Evolutionary conservation across 2,888 invertebrate species (phyloP).

Genomic region (Rhagium mordax): DNA sequence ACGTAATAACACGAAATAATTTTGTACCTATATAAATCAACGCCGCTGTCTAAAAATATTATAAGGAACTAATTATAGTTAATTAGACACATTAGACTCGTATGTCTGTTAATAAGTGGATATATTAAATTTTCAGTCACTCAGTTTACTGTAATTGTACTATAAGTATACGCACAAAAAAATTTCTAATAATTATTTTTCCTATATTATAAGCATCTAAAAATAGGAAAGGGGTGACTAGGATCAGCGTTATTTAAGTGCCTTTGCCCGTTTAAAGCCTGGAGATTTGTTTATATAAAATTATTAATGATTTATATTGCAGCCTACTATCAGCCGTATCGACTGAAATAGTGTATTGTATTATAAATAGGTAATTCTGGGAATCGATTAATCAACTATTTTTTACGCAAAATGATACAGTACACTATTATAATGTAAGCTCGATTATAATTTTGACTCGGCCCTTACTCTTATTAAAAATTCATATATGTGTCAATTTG

Average conservation of each 20-base stretch:
- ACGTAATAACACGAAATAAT: background rate
- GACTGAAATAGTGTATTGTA: background rate
- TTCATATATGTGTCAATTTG: too few relatives aligned
- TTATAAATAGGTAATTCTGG: background rate
- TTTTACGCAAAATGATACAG: background rate
- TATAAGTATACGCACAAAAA: too few relatives aligned
- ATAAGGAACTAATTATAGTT: too few relatives aligned
- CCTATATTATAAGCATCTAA: too few relatives aligned
- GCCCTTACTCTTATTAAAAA: too few relatives aligned
- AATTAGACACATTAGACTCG: too few relatives aligned
- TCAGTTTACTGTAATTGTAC: too few relatives aligned
- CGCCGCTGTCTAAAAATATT: background rate
- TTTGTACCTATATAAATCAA: background rate
- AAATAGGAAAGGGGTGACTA: background rate
- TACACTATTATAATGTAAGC: too few relatives aligned
- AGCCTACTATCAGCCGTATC: background rate
- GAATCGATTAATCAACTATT: background rate
- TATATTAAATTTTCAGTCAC: too few relatives aligned
- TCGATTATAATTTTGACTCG: too few relatives aligned
- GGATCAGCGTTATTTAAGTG: background rate
- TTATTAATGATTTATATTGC: background rate
- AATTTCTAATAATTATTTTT: too few relatives aligned
- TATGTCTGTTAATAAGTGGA: too few relatives aligned
- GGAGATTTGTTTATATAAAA: background rate
- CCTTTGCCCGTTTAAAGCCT: background rate